Base-by-base conservation (phyloP, 2,797 vertebrate genomes). In the Limnodromus scolopaceus region DNA sequence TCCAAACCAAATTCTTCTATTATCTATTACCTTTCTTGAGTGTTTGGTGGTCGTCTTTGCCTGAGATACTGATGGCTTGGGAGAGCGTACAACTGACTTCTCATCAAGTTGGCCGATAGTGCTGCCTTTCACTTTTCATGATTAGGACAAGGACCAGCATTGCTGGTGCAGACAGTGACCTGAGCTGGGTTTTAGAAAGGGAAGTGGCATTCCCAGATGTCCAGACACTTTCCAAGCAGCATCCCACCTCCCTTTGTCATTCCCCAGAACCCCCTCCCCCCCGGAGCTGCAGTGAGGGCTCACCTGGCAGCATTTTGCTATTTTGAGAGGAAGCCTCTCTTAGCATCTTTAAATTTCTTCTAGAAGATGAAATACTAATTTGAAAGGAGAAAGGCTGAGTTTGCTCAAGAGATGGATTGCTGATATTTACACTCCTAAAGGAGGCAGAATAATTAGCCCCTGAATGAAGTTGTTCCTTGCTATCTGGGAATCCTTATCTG, bases 161-260 rank as follows among this genome's bases (percentile, higher is more conserved):
- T 84, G 48, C 38, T 65, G 43, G 32, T 38, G 27, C 34, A 46
- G 51, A 24, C 11, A 24, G 6, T 34, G 41, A 9, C 66, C n/a
- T 75, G 11, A 30, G 25, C 32, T 7, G 23, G 24, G 22, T 13
- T 63, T 92, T 75, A 48, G 69, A 51, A 72, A 32, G 45, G 54
- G 13, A 36, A 68, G 49, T 0, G 3, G 27, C 34, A 63, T 16
- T 2, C 10, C 16, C 3, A 14, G 30, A 43, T 3, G 6, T 25
- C 69, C 22, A 13, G 25, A 12, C 10, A 32, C 14, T 28, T 68
- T 76, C 32, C 32, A 45, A 45, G 12, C 22, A 77, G 13, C 13
- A 23, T 64, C 54, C 16, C 12, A 18, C 6, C 13, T 55, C 27
- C 12, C 11, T 71, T 43, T 54, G 20, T 5, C 3, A 1, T 30